A percentile compares a stretch with the other conserved stretches of the same genome.
Evolutionary conservation across 2,797 vertebrate species (phyloP).

Genomic region (Gymnodraco acuticeps): DNA sequence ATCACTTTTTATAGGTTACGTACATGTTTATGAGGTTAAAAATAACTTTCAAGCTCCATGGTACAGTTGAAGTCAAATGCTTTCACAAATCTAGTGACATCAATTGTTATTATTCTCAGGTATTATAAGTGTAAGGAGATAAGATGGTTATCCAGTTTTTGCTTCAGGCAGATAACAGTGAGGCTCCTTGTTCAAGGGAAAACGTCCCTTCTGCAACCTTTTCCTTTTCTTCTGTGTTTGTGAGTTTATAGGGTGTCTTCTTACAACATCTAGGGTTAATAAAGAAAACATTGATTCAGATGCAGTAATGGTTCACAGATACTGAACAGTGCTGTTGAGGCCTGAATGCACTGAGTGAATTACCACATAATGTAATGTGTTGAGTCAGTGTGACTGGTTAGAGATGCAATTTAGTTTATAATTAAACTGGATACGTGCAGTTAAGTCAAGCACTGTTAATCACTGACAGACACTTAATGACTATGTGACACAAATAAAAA

Average conservation of each 20-base stretch:
- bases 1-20: not conserved
- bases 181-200: not conserved
- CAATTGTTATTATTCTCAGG: not conserved
- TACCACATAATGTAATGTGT: too few relatives aligned
- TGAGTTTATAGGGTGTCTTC: conserved; percentile 35
- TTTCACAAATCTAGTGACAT: not conserved
- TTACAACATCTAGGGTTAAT: conserved; percentile 61
- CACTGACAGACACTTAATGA: not conserved
- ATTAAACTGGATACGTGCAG: too few relatives aligned
- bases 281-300: not conserved
- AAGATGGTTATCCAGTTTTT: conserved; percentile 1
- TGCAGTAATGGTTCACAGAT: too few relatives aligned
- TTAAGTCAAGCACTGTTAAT: not conserved
- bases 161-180: not conserved
- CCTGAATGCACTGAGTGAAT: not conserved
- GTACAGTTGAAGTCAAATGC: not conserved
- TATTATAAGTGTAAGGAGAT: not conserved
- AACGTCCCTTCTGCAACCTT: not conserved
- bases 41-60: not conserved
- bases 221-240: conserved; percentile 41
- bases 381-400: too few relatives aligned
- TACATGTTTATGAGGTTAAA: not conserved
- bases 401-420: too few relatives aligned
- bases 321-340: too few relatives aligned
- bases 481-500: not conserved